phyloP scores from a whole-genome alignment of 2,888 invertebrate genomes.

The Melieria omissa region DNA sequence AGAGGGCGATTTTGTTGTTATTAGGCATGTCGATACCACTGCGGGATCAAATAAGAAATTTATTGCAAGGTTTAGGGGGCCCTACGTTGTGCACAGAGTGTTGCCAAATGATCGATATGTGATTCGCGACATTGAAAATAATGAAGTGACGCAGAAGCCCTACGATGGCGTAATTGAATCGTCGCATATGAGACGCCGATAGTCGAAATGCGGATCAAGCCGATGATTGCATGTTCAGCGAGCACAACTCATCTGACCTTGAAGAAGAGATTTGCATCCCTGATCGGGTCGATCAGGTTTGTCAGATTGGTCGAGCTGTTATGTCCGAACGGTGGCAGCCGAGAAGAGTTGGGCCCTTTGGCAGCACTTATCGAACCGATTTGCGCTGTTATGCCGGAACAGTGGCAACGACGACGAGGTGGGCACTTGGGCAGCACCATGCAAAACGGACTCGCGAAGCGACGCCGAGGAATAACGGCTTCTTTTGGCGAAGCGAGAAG shows the following conservation, averaged over 20 bases:
- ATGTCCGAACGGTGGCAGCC: too few species aligned
- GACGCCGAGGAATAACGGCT: too few species aligned
- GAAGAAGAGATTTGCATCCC: not conserved
- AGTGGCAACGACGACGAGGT: too few species aligned
- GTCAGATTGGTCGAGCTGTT: conserved; percentile 8
- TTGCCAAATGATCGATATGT: conserved; percentile 23
- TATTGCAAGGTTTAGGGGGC: conserved; percentile 8
- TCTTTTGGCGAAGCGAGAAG: too few species aligned
- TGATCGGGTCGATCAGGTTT: conserved; percentile 9
- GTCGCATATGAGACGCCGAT: not conserved
- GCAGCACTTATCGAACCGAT: too few species aligned
- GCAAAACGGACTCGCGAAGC: too few species aligned
- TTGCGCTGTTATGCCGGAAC: too few species aligned
- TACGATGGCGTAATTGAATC: conserved; percentile 35
- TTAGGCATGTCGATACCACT: conserved; percentile 14
- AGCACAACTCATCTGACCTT: not conserved
- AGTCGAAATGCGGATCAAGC: not conserved
- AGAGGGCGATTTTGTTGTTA: conserved; percentile 11
- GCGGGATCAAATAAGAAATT: conserved; percentile 10
- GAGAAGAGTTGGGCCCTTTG: too few species aligned
- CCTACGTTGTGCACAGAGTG: conserved; percentile 18
- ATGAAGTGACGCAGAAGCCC: conserved; percentile 11
- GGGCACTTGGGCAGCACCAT: too few species aligned
- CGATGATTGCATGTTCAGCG: not conserved
- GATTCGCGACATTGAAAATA: conserved; percentile 14